Evolutionary conservation across 2,888 invertebrate genomes (phyloP).

Genomic region (Hypercompe scribonia): DNA sequence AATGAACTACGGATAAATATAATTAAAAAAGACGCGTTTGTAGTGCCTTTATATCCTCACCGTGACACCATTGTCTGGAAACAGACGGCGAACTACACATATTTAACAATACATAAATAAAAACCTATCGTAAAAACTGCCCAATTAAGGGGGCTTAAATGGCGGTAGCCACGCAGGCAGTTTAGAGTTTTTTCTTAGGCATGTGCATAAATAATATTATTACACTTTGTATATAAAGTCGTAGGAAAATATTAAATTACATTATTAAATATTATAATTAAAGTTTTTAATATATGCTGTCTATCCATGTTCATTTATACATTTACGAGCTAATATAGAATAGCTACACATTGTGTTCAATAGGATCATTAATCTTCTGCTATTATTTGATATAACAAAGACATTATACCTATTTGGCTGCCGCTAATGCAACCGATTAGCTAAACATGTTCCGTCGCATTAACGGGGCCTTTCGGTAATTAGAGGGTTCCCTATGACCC

Average conservation of each 20-base stretch:
- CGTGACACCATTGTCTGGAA: conserved; percentile 47
- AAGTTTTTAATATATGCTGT: too few species aligned
- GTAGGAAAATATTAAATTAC: too few species aligned
- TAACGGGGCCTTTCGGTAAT: conserved; percentile 29
- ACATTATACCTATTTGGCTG: conserved; percentile 24
- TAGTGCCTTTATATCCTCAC: conserved; percentile 60
- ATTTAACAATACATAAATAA: conserved; percentile 31
- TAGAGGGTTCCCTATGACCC: conserved; percentile 23
- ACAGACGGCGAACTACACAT: conserved; percentile 45
- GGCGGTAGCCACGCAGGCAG: not conserved
- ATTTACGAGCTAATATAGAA: too few species aligned
- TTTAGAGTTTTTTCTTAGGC: not conserved
- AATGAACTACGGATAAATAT: conserved; percentile 39
- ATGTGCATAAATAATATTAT: too few species aligned
- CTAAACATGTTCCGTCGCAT: conserved; percentile 25
- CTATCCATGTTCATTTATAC: too few species aligned
- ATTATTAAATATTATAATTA: too few species aligned
- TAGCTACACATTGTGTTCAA: not conserved
- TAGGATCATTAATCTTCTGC: not conserved
- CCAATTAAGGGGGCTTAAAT: not conserved
- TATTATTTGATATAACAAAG: conserved; percentile 18
- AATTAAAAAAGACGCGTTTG: conserved; percentile 36
- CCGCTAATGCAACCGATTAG: conserved; percentile 37
- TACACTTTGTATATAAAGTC: too few species aligned
- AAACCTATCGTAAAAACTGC: conserved; percentile 15